phyloP scores from a whole-genome alignment of 1,140 invertebrate genomes.

The Caenorhabditis tropicalis region DNA sequence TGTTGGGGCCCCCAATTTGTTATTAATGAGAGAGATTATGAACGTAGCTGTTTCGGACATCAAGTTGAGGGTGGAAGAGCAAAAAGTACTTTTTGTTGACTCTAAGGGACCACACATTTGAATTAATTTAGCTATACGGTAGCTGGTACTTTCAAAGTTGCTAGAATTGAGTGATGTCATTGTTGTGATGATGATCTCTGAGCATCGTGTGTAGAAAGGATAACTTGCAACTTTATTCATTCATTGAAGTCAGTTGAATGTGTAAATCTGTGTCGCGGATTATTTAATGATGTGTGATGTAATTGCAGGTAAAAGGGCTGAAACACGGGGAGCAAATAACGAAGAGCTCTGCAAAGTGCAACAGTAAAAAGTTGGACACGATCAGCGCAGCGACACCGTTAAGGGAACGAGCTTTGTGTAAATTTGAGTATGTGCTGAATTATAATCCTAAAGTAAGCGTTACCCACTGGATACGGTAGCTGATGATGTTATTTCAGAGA shows the following conservation, averaged over 20 bases:
- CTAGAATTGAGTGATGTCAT: no score
- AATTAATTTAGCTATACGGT: no score
- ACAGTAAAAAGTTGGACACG: constrained; percentile 65
- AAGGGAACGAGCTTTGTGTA: constrained; percentile 68
- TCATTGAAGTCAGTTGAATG: background rate
- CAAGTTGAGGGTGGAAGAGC: constrained; percentile 15
- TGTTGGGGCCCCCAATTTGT: background rate
- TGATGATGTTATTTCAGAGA: constrained; percentile 59
- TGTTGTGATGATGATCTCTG: constrained; percentile 42
- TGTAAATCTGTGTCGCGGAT: background rate
- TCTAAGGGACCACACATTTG: background rate
- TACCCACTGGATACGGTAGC: background rate
- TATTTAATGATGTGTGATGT: constrained; percentile 19
- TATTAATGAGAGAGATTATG: constrained; percentile 11
- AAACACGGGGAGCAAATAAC: constrained; percentile 70
- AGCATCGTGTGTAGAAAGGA: background rate
- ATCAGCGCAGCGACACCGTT: constrained; percentile 69
- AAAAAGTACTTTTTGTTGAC: background rate
- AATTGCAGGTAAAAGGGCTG: constrained; percentile 62
- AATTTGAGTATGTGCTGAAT: constrained; percentile 71
- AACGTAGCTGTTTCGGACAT: background rate
- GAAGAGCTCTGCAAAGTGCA: constrained; percentile 68
- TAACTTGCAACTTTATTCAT: background rate
- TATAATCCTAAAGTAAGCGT: constrained; percentile 70
- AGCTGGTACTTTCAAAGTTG: no score